Percentiles rank a stretch among this genome's conserved stretches.
These are phyloP conservation scores for Pseudoips prasinana DNA, from an alignment of 2,888 invertebrate species.

Conservation along the genomic window DNA sequence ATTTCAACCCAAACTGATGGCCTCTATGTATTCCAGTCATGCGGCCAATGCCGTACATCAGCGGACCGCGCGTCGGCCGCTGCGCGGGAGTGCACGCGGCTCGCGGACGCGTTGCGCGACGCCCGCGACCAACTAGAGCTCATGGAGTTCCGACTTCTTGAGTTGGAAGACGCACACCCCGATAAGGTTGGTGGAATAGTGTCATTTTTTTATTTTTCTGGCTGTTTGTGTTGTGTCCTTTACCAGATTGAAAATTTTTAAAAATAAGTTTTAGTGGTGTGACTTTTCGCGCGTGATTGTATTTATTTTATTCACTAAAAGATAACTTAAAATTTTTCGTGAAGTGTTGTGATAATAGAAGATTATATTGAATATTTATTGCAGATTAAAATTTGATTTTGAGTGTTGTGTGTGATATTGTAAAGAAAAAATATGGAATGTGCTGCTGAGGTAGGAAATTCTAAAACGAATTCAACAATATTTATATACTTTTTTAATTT, in stretches of 20 bases:
- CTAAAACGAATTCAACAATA: too few relatives aligned
- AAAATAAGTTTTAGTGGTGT: constrained; percentile 9
- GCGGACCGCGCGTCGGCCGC: constrained; percentile 69
- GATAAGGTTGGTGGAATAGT: constrained; percentile 57
- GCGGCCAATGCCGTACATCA: constrained; percentile 70
- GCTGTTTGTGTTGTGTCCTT: too few relatives aligned
- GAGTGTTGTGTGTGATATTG: too few relatives aligned
- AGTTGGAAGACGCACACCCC: constrained; percentile 86
- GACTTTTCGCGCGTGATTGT: constrained; percentile 20
- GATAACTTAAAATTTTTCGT: too few relatives aligned
- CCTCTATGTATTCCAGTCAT: constrained; percentile 54
- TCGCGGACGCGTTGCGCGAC: constrained; percentile 86
- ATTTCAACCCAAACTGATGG: constrained; percentile 22
- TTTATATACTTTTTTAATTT: too few relatives aligned
- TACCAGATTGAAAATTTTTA: too few relatives aligned
- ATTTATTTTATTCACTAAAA: constrained; percentile 4
- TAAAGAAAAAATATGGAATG: too few relatives aligned
- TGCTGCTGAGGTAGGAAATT: too few relatives aligned
- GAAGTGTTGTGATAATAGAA: too few relatives aligned
- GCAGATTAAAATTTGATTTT: too few relatives aligned
- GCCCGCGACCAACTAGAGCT: constrained; percentile 90
- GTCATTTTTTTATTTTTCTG: too few relatives aligned
- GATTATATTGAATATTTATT: too few relatives aligned
- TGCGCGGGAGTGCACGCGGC: constrained; percentile 78
- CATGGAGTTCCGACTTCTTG: constrained; percentile 89